phyloP scores from a whole-genome alignment of 1,140 invertebrate genomes.

The Brachionus sp. region DNA sequence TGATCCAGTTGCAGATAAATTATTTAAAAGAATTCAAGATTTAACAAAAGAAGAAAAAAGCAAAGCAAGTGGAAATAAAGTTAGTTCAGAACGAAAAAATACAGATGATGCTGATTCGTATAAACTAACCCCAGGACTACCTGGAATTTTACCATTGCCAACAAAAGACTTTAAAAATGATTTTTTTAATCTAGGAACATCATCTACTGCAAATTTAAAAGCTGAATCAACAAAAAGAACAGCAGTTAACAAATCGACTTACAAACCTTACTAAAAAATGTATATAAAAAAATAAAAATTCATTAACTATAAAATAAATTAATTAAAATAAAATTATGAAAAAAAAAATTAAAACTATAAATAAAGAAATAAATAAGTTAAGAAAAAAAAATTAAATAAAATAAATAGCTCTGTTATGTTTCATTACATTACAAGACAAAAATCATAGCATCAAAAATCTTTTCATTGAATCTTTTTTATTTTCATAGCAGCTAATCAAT shows the following conservation, averaged over 20 bases:
- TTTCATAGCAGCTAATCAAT: too few relatives aligned
- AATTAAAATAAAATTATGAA: too few relatives aligned
- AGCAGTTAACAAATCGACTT: background rate
- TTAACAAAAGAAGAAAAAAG: slow-evolving; percentile 84
- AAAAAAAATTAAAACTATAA: too few relatives aligned
- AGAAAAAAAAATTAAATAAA: too few relatives aligned
- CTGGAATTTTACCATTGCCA: slow-evolving; percentile 18
- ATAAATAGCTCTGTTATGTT: too few relatives aligned
- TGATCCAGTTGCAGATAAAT: slow-evolving; percentile 96
- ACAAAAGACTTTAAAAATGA: slow-evolving; percentile 43
- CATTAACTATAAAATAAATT: too few relatives aligned
- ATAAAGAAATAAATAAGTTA: too few relatives aligned
- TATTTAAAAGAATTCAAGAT: slow-evolving; percentile 80
- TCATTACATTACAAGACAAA: too few relatives aligned
- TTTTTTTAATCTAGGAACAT: slow-evolving; percentile 34
- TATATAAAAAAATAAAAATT: too few relatives aligned
- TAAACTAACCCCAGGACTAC: slow-evolving; percentile 15
- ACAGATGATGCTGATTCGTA: background rate
- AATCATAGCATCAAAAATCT: too few relatives aligned
- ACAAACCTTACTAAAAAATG: background rate
- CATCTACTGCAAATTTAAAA: background rate
- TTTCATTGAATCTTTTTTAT: too few relatives aligned
- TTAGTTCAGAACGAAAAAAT: background rate
- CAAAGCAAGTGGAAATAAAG: background rate
- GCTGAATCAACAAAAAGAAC: background rate